Conservation (phyloP, 2,113 vertebrate species). For the Pteropus alecto region DNA sequence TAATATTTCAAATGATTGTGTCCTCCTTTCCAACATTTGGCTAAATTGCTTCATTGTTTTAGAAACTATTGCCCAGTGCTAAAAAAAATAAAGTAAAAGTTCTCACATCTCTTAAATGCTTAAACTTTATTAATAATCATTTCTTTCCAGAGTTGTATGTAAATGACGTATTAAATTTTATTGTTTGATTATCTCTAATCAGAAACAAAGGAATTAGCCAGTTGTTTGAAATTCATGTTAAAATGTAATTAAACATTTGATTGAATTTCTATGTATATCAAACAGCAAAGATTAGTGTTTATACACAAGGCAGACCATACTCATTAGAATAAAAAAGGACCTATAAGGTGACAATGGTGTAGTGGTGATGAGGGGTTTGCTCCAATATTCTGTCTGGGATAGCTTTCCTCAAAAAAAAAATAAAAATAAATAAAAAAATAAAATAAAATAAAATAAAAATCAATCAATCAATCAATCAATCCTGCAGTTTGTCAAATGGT, state of each 20-base stretch:
- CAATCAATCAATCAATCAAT: neutral
- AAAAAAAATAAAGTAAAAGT: neutral
- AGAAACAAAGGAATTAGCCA: conserved; percentile 97
- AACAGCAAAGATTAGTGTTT: conserved; percentile 83
- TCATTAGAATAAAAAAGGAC: conserved; percentile 79
- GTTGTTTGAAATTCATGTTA: conserved; percentile 94
- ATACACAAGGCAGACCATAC: conserved; percentile 82
- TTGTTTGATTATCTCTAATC: conserved; percentile 96
- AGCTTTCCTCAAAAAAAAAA: conserved; percentile 74
- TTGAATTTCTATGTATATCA: conserved; percentile 94
- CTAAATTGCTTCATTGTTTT: conserved; percentile 57
- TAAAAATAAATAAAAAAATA: neutral
- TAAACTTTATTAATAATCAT: conserved; percentile 79
- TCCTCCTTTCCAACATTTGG: neutral
- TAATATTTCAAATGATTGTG: neutral
- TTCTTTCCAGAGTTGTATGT: conserved; percentile 82
- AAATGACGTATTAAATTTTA: conserved; percentile 94
- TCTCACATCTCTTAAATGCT: conserved; percentile 73
- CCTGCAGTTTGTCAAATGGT: conserved; percentile 72
- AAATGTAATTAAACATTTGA: conserved; percentile 98
- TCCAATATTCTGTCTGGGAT: conserved; percentile 74
- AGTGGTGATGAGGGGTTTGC: conserved; percentile 64
- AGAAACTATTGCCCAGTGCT: conserved; percentile 65
- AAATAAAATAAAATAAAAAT: no score
- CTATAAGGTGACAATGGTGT: conserved; percentile 66